phyloP scores from a whole-genome alignment of 2,797 vertebrate species.

The Clarias fuscus region DNA sequence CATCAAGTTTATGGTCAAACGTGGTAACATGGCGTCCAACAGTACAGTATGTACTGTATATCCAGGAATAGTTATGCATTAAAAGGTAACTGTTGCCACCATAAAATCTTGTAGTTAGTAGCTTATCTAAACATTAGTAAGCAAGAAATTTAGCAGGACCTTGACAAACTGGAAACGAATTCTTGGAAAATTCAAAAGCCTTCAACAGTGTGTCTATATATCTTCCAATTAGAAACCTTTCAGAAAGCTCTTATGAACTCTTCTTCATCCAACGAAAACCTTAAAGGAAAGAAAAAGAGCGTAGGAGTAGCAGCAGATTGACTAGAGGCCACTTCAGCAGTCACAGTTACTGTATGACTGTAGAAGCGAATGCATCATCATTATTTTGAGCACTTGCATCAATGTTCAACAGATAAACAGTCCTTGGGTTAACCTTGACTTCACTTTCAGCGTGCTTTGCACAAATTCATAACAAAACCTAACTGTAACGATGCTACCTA shows the following conservation, averaged over 20 bases:
- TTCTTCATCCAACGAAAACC: background rate
- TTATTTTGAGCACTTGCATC: background rate
- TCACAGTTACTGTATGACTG: background rate
- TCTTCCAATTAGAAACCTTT: background rate
- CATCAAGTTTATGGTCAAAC: background rate
- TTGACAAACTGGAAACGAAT: background rate
- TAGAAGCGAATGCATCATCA: background rate
- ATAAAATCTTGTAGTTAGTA: background rate
- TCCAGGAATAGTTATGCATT: background rate
- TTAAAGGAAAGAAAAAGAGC: background rate
- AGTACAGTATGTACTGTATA: background rate
- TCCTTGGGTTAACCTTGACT: background rate
- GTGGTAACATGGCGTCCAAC: background rate
- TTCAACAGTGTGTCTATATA: background rate
- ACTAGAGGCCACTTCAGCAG: background rate
- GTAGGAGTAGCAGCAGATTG: background rate
- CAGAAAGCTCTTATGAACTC: background rate
- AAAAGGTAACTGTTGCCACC: background rate
- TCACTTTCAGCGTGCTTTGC: background rate
- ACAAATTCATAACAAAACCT: background rate
- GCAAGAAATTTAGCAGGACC: background rate
- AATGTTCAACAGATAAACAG: background rate
- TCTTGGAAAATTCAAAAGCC: background rate
- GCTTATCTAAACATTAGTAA: background rate
- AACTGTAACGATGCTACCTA: background rate